phyloP scores from a whole-genome alignment of 2,797 vertebrate genomes.

The Lutjanus campechanus region DNA sequence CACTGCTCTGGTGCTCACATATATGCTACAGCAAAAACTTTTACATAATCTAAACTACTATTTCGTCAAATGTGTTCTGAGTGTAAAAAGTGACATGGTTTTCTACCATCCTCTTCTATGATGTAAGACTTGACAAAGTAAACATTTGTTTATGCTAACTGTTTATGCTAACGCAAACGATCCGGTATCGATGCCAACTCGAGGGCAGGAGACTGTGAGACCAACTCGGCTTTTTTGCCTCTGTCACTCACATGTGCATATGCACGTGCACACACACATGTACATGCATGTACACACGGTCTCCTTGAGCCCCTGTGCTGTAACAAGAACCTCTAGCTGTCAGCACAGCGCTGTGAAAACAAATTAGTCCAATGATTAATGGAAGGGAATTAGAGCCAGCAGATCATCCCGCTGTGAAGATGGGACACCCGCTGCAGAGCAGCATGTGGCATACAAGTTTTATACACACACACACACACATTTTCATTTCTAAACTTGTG shows the following conservation, averaged over 20 bases:
- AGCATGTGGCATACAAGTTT: conserved; percentile 41
- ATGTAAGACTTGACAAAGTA: background rate
- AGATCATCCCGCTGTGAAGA: conserved; percentile 78
- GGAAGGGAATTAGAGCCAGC: conserved; percentile 77
- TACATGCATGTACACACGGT: conserved; percentile 20
- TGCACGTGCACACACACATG: background rate
- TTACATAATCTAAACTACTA: background rate
- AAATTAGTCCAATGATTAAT: conserved; percentile 87
- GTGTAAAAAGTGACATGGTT: no score
- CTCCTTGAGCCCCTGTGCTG: conserved; percentile 55
- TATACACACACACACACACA: conserved; percentile 15
- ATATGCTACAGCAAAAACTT: background rate
- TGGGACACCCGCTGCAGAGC: conserved; percentile 64
- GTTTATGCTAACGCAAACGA: background rate
- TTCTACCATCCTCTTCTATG: no score
- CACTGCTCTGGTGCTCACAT: background rate
- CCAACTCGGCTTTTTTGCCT: conserved; percentile 9
- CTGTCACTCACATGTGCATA: background rate
- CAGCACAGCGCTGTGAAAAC: conserved; percentile 82
- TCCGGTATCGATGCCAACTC: background rate
- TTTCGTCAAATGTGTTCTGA: background rate
- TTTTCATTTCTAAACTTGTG: conserved; percentile 9
- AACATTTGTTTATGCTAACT: conserved; percentile 5
- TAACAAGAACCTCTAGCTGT: conserved; percentile 81
- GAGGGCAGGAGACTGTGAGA: background rate